A percentile compares a stretch with the other conserved stretches of the same genome.
These are phyloP conservation scores for Solenodon paradoxus DNA, from an alignment of 2,113 vertebrate genomes.

Conservation along the genomic window DNA sequence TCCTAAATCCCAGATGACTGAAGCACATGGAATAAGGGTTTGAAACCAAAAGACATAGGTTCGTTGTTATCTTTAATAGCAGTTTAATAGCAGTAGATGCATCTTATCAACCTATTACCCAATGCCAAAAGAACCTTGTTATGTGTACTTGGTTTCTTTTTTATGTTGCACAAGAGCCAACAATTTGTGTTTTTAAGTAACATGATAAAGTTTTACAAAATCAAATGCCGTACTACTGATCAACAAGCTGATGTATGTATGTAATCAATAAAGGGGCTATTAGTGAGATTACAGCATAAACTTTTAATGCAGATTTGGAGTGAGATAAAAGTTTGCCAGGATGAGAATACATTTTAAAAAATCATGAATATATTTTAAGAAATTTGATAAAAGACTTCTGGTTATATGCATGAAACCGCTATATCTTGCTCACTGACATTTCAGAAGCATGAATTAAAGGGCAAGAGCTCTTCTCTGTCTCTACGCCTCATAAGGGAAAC, in stretches of 20 bases:
- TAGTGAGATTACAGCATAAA: background rate
- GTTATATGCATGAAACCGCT: background rate
- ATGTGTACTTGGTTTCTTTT: background rate
- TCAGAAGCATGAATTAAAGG: background rate
- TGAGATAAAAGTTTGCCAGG: background rate
- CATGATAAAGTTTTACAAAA: background rate
- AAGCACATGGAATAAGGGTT: too few species aligned
- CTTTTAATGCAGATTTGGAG: background rate
- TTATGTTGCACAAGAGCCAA: background rate
- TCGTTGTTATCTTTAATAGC: background rate
- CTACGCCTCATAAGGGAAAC: background rate
- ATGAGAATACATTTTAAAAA: background rate
- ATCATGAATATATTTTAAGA: background rate
- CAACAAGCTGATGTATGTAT: background rate
- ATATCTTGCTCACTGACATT: background rate
- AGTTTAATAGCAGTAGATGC: background rate
- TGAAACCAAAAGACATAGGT: background rate
- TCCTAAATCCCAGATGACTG: too few species aligned
- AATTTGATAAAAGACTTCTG: background rate
- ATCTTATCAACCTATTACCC: background rate
- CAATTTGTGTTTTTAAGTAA: background rate
- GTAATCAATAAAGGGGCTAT: background rate
- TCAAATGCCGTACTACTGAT: background rate
- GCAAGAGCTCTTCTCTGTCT: background rate
- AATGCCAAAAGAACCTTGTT: background rate